These are phyloP conservation scores for Acrocephalus kingi DNA, from an alignment of 2,113 vertebrate species.

Conservation along the genomic window DNA sequence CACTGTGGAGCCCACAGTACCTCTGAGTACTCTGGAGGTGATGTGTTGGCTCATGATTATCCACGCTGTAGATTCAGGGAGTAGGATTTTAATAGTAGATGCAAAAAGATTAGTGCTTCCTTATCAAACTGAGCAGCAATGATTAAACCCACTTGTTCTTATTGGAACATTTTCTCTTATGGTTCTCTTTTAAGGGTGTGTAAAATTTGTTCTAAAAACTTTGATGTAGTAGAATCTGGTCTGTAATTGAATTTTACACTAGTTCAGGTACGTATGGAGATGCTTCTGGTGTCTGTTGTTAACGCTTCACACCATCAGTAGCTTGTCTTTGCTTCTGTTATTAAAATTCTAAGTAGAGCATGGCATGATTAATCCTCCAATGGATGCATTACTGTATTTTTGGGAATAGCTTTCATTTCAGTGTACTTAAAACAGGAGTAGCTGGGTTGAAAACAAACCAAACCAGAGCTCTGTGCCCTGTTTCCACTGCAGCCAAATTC, in stretches of 20 bases:
- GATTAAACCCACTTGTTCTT: conserved; percentile 29
- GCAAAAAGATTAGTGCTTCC: background rate
- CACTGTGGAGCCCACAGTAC: background rate
- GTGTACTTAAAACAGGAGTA: background rate
- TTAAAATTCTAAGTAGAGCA: conserved; percentile 33
- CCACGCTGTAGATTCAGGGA: background rate
- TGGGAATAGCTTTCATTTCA: background rate
- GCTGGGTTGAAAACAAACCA: background rate
- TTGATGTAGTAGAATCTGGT: conserved; percentile 38
- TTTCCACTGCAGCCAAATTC: background rate
- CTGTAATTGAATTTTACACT: conserved; percentile 35
- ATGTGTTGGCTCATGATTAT: background rate
- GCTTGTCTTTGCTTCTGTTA: conserved; percentile 44
- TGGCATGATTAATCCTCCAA: conserved; percentile 46
- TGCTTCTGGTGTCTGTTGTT: conserved; percentile 18
- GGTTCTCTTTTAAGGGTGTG: conserved; percentile 27
- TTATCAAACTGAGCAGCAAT: background rate
- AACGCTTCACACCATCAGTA: conserved; percentile 8
- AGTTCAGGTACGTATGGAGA: conserved; percentile 31
- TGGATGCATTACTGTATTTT: background rate
- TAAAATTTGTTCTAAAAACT: conserved; percentile 49
- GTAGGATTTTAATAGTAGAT: background rate
- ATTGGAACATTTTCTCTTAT: background rate
- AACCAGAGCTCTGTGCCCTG: background rate
- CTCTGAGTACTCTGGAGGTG: background rate